Base-by-base conservation (phyloP, 2,797 vertebrate genomes). In the Decapterus maruadsi region DNA sequence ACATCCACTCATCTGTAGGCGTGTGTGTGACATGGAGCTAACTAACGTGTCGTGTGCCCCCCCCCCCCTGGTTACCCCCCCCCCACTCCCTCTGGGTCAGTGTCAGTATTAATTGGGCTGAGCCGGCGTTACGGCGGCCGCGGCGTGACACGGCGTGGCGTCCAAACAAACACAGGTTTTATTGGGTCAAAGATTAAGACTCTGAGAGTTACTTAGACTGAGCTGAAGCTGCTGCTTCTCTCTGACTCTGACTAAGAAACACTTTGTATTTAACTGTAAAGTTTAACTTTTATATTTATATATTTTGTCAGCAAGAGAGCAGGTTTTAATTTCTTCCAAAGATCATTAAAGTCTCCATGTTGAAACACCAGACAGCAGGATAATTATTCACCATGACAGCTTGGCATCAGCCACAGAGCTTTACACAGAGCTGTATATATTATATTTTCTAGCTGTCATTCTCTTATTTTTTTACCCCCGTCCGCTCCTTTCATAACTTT, bases 71-170 rank as follows among this genome's bases (percentile, higher is more conserved):
- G n/a, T n/a, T n/a, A n/a, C n/a, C n/a, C n/a, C n/a, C n/a, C n/a
- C n/a, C n/a, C n/a, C n/a, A n/a, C n/a, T 78, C 34, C 59, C 22
- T 70, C 67, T 79, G 77, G 13, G 71, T 77, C 79, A 14, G 72
- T 87, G 88, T 90, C 87, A 76, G 46, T 62, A 53, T 77, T 92
- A 89, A 92, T 90, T 92, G 89, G 85, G 75, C 81, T 90, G 86
- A 92, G 82, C 69, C 3, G 3, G 80, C 12, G 43, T 87, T 89
- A 87, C 72, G 81, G 65, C 42, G 4, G 71, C 51, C 57, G n/a
- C n/a, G n/a, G n/a, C n/a, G n/a, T n/a, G n/a, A n/a, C n/a, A n/a
- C n/a, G n/a, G n/a, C n/a, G n/a, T n/a, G n/a, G n/a, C 69, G 64
- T 74, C 68, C 71, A 82, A 84, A 80, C 87, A 92, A 92, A 90